Base-by-base conservation (phyloP, 1,140 invertebrate species). In the Ostrea denselamellosa region DNA sequence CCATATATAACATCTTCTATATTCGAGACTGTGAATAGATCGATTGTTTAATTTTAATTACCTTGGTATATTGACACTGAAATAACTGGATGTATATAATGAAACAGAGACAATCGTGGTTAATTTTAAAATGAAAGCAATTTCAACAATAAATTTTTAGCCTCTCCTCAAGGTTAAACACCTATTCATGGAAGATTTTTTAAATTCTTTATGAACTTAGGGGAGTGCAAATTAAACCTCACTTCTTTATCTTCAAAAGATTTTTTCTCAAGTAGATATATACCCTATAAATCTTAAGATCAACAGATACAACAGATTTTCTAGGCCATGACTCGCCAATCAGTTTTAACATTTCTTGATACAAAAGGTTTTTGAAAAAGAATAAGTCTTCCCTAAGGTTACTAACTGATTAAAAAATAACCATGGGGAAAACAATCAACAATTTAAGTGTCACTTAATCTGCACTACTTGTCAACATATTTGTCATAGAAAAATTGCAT, bases 391-490 rank as follows among this genome's bases (percentile, higher is more conserved):
- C 56, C 56, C 56, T 17, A n/a, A 7, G n/a, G 17, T 62, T 17
- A 62, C 14, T 14, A 19, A 17, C 17, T 62, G 19, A 62, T 62
- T n/a, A 17, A 17, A 62, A 19, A 34, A 77, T 77, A 44, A 77
- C 68, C 68, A 14, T 44, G 34, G 68, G 25, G 68, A 25, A 34
- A 77, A 77, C 25, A 34, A 77, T 25, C 28, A 14, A 34, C 68
- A 28, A 77, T 77, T 77, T 9, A 77, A 77, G 68, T 77, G 68
- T 77, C 68, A 77, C 68, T 77, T 28, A 34, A 77, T 34, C 68
- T 77, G 28, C 28, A 28, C 0, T 77, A 17, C 25, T 25, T 77
- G 68, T 77, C 68, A 77, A 77, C 68, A 34, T 9, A 22, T 77
- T 25, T 28, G 28, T 77, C 22, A 77, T 28, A 77, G 22, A 77